Evolutionary conservation across 2,113 vertebrate genomes (phyloP).

Genomic region (Maccullochella peelii): DNA sequence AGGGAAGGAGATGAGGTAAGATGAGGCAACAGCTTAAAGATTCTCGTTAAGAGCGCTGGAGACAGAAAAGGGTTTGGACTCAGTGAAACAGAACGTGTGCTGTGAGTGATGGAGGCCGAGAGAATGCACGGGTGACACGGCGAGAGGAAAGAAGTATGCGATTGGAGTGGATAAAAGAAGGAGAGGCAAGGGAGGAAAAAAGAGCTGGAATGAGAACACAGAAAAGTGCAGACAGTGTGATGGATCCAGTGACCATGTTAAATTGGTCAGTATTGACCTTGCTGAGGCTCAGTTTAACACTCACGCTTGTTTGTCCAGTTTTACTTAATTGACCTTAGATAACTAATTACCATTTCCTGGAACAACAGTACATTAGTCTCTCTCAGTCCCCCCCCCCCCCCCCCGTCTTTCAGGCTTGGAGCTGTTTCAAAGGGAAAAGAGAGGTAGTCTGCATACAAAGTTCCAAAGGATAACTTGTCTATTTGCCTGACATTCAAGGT

Average conservation of each 20-base stretch:
- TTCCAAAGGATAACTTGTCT: neutral
- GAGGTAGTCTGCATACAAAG: rapidly evolving
- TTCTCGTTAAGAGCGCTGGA: conserved; percentile 39
- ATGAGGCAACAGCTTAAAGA: conserved; percentile 63
- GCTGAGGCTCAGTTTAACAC: conserved; percentile 76
- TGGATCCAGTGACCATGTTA: conserved; percentile 66
- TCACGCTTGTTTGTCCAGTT: conserved; percentile 82
- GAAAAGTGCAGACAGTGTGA: conserved; percentile 52
- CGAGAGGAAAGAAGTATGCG: conserved; percentile 7
- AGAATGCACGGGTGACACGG: neutral
- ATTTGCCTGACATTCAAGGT: neutral
- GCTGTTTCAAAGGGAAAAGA: neutral
- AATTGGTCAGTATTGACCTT: conserved; percentile 77
- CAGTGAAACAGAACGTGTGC: conserved; percentile 6
- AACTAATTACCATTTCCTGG: conserved; percentile 80
- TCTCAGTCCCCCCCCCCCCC: neutral
- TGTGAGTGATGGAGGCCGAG: conserved; percentile 33
- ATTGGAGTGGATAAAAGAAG: conserved; percentile 32
- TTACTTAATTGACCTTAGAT: conserved; percentile 83
- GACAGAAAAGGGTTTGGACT: conserved; percentile 40
- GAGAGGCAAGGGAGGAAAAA: neutral
- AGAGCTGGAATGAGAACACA: conserved; percentile 43
- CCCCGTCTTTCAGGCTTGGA: conserved; percentile 20
- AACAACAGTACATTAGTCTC: conserved; percentile 68
- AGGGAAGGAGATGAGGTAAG: conserved; percentile 65